These are phyloP conservation scores for Tragelaphus scriptus DNA, from an alignment of 2,113 vertebrate genomes.

Conservation along the genomic window DNA sequence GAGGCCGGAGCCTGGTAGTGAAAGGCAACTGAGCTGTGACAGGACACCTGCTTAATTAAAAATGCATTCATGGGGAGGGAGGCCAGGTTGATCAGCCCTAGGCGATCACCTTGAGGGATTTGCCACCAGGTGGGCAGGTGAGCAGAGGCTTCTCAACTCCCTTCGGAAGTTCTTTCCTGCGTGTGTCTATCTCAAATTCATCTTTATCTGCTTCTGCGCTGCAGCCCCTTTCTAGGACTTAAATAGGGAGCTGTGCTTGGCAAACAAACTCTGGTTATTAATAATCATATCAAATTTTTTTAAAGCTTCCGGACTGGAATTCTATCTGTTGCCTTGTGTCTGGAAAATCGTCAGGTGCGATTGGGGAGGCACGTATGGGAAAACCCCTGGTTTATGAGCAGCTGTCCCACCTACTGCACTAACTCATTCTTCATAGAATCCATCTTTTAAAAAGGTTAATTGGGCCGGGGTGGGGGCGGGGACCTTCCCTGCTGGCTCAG, in stretches of 20 bases:
- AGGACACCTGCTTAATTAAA: constrained; percentile 27
- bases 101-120: constrained; percentile 4
- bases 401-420: neutral
- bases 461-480: neutral
- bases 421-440: neutral
- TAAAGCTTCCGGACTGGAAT: neutral
- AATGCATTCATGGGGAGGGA: neutral
- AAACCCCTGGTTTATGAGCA: neutral
- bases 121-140: neutral
- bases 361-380: neutral
- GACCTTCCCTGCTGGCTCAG: neutral
- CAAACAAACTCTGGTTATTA: neutral
- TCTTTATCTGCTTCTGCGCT: neutral
- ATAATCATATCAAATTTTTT: neutral
- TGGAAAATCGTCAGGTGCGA: neutral
- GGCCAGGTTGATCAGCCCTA: neutral
- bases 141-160: neutral
- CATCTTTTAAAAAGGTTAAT: neutral
- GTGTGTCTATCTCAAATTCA: neutral
- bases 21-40: constrained; percentile 33
- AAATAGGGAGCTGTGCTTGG: neutral
- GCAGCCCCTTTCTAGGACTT: neutral
- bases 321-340: neutral
- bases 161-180: neutral
- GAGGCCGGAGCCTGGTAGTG: neutral